phyloP scores from a whole-genome alignment of 2,888 invertebrate genomes.

The Rhingia campestris region DNA sequence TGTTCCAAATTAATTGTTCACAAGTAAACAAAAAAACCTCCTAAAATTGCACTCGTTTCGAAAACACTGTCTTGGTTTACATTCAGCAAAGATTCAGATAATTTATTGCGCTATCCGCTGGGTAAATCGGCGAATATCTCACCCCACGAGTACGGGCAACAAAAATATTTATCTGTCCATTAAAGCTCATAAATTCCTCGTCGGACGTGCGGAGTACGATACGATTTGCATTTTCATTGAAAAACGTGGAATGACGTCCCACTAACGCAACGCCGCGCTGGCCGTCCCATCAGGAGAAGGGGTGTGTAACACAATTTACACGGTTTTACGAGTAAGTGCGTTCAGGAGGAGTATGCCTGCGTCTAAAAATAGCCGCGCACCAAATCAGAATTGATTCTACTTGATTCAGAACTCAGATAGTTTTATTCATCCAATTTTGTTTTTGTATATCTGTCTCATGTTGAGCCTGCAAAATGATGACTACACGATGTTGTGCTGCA shows the following conservation, averaged over 20 bases:
- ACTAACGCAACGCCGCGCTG: conserved; percentile 25
- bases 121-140: background rate
- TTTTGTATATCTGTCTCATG: conserved; percentile 25
- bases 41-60: no score
- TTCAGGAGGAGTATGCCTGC: conserved; percentile 36
- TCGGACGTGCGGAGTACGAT: conserved; percentile 4
- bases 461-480: conserved; percentile 54
- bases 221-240: conserved; percentile 58
- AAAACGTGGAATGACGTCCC: conserved; percentile 36
- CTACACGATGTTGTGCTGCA: conserved; percentile 9
- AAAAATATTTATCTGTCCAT: conserved; percentile 30
- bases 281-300: background rate
- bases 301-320: conserved; percentile 1
- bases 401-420: conserved; percentile 20
- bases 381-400: conserved; percentile 58
- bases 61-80: no score
- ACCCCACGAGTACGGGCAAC: conserved; percentile 2
- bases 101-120: background rate
- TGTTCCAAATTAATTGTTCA: no score
- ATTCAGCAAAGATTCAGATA: background rate
- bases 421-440: conserved; percentile 37
- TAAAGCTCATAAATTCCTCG: conserved; percentile 11
- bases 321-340: conserved; percentile 48
- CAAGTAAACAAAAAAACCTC: no score
- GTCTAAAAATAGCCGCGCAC: conserved; percentile 59